Base-by-base conservation (phyloP, 1,140 invertebrate genomes). In the Cyrtorhinus lividipennis region DNA sequence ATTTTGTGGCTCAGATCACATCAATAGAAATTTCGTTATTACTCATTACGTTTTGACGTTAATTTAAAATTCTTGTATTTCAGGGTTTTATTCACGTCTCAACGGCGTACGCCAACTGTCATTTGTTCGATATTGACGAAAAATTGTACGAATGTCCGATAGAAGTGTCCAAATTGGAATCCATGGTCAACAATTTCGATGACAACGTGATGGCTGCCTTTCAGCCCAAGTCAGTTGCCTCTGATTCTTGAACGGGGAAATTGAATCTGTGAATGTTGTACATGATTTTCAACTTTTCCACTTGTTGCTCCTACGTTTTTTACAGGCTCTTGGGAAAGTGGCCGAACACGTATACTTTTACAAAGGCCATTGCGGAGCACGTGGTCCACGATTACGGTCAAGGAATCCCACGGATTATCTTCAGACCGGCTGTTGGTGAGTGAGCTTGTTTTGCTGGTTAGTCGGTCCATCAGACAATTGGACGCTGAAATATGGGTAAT, bases 301-400 rank as follows among this genome's bases (percentile, higher is more conserved):
- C n/a, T n/a, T n/a, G n/a, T n/a, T n/a, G n/a, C n/a, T n/a, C n/a
- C n/a, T n/a, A n/a, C n/a, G n/a, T n/a, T n/a, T n/a, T n/a, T n/a
- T n/a, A 2, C 68, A 82, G 80, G 20, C 68, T 80, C 12, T 66
- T 84, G 1, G 78, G 78, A 13, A 76, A 80, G 62, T 87, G 81
- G 72, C 89, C 90, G 0, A 93, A 93, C 69, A 90, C 87, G 0
- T 94, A 93, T 67, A 82, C 85, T 0, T 92, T 82, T 69, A 91
- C 88, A 2, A 94, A 94, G 77, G 82, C 86, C 3, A 73, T 89
- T 13, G 86, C 85, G 10, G 91, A 94, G 73, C 79, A 85, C 66
- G 72, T 86, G 0, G 77, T 92, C 0, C 74, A 79, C 66, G 77
- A 83, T 60, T 79, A 86, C 65, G 75, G 79, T 1, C 73, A 75